A percentile compares a stretch with the other conserved stretches of the same genome.
phyloP scores from a whole-genome alignment of 2,797 vertebrate species.

The Mareca strepera region DNA sequence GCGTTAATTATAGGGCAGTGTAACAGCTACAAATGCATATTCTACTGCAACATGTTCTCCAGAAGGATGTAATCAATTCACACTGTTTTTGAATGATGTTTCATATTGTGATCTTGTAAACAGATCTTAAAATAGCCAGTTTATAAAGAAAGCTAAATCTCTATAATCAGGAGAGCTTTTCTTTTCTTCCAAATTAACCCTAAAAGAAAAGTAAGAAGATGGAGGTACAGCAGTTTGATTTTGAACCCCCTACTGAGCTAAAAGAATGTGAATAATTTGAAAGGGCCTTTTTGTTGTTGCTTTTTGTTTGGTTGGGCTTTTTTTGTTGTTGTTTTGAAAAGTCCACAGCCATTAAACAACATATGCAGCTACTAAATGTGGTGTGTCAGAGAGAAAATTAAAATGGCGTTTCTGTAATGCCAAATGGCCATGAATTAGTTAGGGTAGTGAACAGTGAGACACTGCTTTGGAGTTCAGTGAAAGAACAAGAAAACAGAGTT shows the following conservation, averaged over 20 bases:
- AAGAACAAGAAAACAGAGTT: constrained; percentile 26
- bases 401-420: constrained; percentile 47
- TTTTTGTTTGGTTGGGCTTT: background rate
- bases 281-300: background rate
- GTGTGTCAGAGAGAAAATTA: constrained; percentile 28
- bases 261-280: constrained; percentile 9
- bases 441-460: background rate
- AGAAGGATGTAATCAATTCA: constrained; percentile 69
- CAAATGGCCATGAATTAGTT: constrained; percentile 10
- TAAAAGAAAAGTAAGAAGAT: constrained; percentile 8
- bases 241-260: background rate
- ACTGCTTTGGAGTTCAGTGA: constrained; percentile 18
- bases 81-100: constrained; percentile 56
- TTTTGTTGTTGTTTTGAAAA: background rate
- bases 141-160: constrained; percentile 55
- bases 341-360: constrained; percentile 17
- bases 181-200: constrained; percentile 34
- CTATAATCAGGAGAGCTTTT: constrained; percentile 57
- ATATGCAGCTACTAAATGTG: background rate
- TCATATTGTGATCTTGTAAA: constrained; percentile 62
- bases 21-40: constrained; percentile 53
- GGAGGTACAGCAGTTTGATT: constrained; percentile 12
- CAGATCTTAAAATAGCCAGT: constrained; percentile 68
- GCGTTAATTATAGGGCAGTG: constrained; percentile 64
- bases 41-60: constrained; percentile 31